Evolutionary conservation across 2,888 invertebrate genomes (phyloP), one percentile per base, ranked within the genome.

Genomic region (Oligia strigilis): DNA sequence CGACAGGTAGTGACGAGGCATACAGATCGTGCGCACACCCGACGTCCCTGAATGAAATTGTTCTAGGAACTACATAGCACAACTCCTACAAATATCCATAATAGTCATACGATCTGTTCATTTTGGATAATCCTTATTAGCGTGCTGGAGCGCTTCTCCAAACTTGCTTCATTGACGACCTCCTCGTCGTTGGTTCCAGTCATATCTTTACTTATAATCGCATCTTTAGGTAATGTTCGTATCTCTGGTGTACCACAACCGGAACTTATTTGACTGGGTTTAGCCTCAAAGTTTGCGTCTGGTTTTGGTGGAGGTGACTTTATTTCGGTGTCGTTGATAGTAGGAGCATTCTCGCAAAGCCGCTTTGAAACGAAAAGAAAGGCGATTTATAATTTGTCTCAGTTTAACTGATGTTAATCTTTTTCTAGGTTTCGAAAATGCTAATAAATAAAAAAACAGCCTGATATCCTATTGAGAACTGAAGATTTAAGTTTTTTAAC

Each of bases 321-420:
- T 70, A 55, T 66, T 60, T 13, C 11, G 8, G 29, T 43, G 17
- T 52, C 72, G 17, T 46, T 52, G 5, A 55, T 52, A 46, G 58
- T 72, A 40, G 73, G 14, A 52, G 75, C n/a, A 67, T 73, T 73
- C 43, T 73, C 74, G 14, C 52, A 73, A 46, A 36, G 9, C 19
- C 14, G 80, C 80, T 80, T 81, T 67, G 36, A 81, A 80, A 80
- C n/a, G 75, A 74, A 81, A 81, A 62, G 23, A 52, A 58, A 11
- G 36, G 17, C 6, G 4, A 60, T 66, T 80, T 29, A 29, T 29
- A 29, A 29, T 29, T 29, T 29, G 29, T 29, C 29, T 29, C 29
- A 29, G 29, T 29, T 29, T 29, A 29, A 29, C 29, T 29, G 29
- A 29, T 29, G 1, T 29, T 29, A 29, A 29, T 29, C 29, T 29